Evolutionary conservation across 2,888 invertebrate genomes (phyloP).

Genomic region (Chrysolina oricalcia): DNA sequence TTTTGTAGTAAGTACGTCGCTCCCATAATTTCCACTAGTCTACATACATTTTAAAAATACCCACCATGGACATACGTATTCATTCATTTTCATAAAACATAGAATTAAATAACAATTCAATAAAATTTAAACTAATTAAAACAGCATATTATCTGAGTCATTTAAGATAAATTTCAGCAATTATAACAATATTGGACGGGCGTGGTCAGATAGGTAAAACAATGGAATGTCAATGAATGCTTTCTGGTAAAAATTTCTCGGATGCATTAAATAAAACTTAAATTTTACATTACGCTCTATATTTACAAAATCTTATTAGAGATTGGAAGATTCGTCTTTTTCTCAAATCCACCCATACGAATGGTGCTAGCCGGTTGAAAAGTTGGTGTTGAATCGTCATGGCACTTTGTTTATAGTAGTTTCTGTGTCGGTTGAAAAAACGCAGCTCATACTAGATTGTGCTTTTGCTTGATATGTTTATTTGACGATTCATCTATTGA

Average conservation of each 20-base stretch:
- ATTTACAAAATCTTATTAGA: slow-evolving; percentile 64
- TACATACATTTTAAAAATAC: slow-evolving; percentile 42
- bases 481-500: no score
- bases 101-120: slow-evolving; percentile 66
- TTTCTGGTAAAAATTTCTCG: not conserved
- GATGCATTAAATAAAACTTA: slow-evolving; percentile 32
- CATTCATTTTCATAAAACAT: slow-evolving; percentile 60
- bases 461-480: not conserved
- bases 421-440: slow-evolving; percentile 14
- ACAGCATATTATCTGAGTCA: slow-evolving; percentile 58
- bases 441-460: no score
- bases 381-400: slow-evolving; percentile 45
- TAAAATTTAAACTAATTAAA: slow-evolving; percentile 64
- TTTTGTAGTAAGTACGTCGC: slow-evolving; percentile 52
- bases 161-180: slow-evolving; percentile 48
- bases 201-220: slow-evolving; percentile 46
- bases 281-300: slow-evolving; percentile 63
- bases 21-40: slow-evolving; percentile 30
- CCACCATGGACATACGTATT: slow-evolving; percentile 41
- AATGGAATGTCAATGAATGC: slow-evolving; percentile 48
- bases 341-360: slow-evolving; percentile 37
- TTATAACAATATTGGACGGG: slow-evolving; percentile 59
- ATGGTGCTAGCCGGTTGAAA: slow-evolving; percentile 48
- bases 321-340: slow-evolving; percentile 57
- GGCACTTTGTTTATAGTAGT: slow-evolving; percentile 53